Percentiles rank a stretch among this genome's conserved stretches.
phyloP scores from a whole-genome alignment of 2,113 vertebrate genomes.

The Cololabis saira region DNA sequence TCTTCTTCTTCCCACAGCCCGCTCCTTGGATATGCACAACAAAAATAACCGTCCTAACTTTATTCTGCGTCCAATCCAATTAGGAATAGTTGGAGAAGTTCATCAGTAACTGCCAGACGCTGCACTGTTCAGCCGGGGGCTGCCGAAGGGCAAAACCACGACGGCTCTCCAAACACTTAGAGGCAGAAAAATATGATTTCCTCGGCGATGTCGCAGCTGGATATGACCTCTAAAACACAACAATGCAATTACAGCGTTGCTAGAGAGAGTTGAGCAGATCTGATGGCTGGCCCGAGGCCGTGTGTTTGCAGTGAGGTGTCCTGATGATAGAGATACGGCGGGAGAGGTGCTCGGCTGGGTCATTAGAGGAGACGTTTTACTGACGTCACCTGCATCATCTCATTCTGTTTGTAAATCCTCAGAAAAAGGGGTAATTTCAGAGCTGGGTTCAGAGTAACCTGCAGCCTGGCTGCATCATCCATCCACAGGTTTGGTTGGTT shows the following conservation, averaged over 20 bases:
- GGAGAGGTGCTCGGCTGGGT: not conserved
- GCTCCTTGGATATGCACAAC: slow-evolving; percentile 73
- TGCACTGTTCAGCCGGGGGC: slow-evolving; percentile 55
- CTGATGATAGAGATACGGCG: slow-evolving; percentile 13
- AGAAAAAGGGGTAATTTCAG: no score
- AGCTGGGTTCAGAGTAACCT: no score
- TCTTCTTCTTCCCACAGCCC: slow-evolving; percentile 45
- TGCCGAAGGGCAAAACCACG: slow-evolving; percentile 49
- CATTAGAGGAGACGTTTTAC: no score
- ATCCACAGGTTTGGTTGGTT: no score
- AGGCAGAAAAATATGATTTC: slow-evolving; percentile 21
- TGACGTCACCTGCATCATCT: no score
- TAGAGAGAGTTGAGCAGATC: not conserved
- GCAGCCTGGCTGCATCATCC: no score
- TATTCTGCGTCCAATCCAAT: slow-evolving; percentile 80
- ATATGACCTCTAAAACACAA: slow-evolving; percentile 27
- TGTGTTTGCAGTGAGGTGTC: slow-evolving; percentile 20
- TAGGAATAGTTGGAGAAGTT: slow-evolving; percentile 73
- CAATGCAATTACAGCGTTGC: slow-evolving; percentile 19
- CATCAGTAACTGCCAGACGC: slow-evolving; percentile 53
- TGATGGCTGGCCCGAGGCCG: slow-evolving; percentile 19
- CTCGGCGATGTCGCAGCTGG: slow-evolving; percentile 6
- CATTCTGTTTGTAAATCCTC: no score
- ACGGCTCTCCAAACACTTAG: slow-evolving; percentile 27
- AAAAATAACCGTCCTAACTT: slow-evolving; percentile 75